Evolutionary conservation across 30 jellyfish, hydroid and myxozoan species (phyloP).

Genomic region (Nemopilema nomurai): DNA sequence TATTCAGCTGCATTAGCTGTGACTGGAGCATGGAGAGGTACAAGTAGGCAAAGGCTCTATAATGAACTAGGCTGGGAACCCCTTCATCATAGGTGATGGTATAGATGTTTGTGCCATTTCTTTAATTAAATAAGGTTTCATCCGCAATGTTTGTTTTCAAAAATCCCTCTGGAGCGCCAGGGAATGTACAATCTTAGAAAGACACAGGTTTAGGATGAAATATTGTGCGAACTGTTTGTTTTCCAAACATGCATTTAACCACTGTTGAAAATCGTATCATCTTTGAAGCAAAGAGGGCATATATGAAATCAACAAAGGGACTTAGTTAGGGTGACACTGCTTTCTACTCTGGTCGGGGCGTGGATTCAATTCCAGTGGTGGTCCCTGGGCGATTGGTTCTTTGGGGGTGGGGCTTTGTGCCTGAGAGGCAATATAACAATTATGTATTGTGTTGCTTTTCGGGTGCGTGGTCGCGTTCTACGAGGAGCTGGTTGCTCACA

Average conservation of each 20-base stretch:
- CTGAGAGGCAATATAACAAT: conserved; percentile 1
- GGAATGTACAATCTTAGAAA: conserved; percentile 37
- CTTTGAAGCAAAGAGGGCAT: conserved; percentile 25
- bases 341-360: conserved; percentile 43
- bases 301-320: conserved; percentile 24
- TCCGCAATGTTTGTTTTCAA: conserved; percentile 20
- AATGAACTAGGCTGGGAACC: conserved; percentile 57
- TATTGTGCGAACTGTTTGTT: conserved; percentile 30
- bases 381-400: conserved; percentile 18
- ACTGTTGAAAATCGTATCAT: conserved; percentile 34
- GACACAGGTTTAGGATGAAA: conserved; percentile 30
- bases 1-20: conserved; percentile 51
- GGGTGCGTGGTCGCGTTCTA: conserved; percentile 23
- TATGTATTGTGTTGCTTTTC: conserved; percentile 13
- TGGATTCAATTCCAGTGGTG: neutral
- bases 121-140: conserved; percentile 23
- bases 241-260: conserved; percentile 22
- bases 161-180: conserved; percentile 49
- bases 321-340: conserved; percentile 46
- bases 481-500: conserved; percentile 4
- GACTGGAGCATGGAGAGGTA: conserved; percentile 49
- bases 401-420: conserved; percentile 16
- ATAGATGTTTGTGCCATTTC: conserved; percentile 54
- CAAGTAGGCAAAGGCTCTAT: conserved; percentile 49
- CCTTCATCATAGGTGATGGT: conserved; percentile 48